These are phyloP conservation scores for Ceraclea dissimilis DNA, from an alignment of 2,888 invertebrate species.

Conservation along the genomic window DNA sequence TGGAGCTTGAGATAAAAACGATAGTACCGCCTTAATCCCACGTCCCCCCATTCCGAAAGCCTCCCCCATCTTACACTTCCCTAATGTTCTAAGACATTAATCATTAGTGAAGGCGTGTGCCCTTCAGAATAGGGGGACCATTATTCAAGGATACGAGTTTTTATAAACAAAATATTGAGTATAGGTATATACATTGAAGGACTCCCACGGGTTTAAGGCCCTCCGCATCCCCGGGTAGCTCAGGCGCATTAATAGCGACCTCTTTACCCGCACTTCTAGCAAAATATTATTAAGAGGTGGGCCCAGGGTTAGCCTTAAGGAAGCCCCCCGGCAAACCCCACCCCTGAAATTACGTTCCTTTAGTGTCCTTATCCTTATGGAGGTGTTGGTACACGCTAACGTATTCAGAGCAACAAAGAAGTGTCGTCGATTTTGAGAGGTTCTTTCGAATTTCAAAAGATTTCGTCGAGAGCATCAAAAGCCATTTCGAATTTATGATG, in stretches of 20 bases:
- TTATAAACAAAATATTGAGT: background rate
- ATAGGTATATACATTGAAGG: background rate
- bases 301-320: too few relatives aligned
- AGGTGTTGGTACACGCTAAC: background rate
- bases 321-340: too few relatives aligned
- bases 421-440: too few relatives aligned
- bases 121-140: background rate
- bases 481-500: too few relatives aligned
- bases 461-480: too few relatives aligned
- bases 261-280: too few relatives aligned
- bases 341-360: too few relatives aligned
- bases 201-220: too few relatives aligned
- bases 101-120: slow-evolving; percentile 16
- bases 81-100: slow-evolving; percentile 25
- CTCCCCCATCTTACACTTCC: slow-evolving; percentile 7
- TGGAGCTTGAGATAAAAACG: slow-evolving; percentile 15
- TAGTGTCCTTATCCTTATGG: background rate
- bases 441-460: too few relatives aligned
- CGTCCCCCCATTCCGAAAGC: slow-evolving; percentile 5
- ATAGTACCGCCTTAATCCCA: background rate
- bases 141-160: background rate
- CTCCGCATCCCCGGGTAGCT: too few relatives aligned
- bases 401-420: background rate
- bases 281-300: too few relatives aligned
- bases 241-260: too few relatives aligned